phyloP scores from a whole-genome alignment of 2,113 vertebrate genomes.

The Sakesphorus luctuosus region DNA sequence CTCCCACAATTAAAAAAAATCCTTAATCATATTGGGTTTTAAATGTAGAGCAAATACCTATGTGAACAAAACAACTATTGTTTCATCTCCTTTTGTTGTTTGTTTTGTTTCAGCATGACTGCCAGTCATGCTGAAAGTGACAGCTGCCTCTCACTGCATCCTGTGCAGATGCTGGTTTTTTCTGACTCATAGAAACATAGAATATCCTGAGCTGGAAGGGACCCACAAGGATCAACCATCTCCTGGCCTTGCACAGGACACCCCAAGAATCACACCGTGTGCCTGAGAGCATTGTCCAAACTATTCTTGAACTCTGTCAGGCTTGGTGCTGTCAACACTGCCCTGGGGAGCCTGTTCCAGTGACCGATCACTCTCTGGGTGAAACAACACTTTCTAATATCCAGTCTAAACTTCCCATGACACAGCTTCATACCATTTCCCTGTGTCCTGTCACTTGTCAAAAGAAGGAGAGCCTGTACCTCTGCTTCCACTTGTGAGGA shows the following conservation, averaged over 20 bases:
- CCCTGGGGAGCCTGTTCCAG: background rate
- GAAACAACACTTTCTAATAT: background rate
- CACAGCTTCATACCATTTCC: background rate
- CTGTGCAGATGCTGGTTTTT: background rate
- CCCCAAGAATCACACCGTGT: background rate
- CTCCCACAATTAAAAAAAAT: background rate
- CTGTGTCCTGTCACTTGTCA: background rate
- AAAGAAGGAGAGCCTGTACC: background rate
- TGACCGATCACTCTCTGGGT: rapidly evolving
- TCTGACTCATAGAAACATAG: background rate
- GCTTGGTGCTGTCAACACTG: background rate
- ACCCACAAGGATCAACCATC: too few species aligned
- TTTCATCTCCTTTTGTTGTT: background rate
- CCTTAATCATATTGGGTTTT: background rate
- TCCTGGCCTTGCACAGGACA: background rate
- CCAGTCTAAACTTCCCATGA: background rate
- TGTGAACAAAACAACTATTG: background rate
- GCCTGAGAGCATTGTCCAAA: background rate
- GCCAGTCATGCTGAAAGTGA: background rate
- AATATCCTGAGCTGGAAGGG: background rate
- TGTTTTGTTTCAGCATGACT: background rate
- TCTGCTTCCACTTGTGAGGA: background rate
- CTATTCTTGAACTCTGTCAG: background rate
- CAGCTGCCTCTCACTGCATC: background rate
- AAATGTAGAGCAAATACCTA: background rate